A percentile compares a stretch with the other conserved stretches of the same genome.
Evolutionary conservation across 2,888 invertebrate species (phyloP).

Genomic region (Macaria notata): DNA sequence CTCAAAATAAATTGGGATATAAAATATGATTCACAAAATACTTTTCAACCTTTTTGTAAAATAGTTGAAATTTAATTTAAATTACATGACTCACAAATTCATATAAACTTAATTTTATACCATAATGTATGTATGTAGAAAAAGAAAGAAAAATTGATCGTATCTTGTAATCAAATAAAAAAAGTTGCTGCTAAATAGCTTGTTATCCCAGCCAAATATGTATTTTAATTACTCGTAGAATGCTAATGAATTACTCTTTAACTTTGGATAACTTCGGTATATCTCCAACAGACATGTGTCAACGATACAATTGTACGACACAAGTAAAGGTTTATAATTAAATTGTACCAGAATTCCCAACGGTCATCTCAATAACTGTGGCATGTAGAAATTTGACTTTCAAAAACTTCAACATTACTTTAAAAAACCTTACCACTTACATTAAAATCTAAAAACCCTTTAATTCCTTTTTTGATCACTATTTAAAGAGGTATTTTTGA

Average conservation of each 20-base stretch:
- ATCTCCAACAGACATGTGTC: conserved; percentile 39
- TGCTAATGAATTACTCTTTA: conserved; percentile 45
- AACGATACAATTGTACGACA: conserved; percentile 18
- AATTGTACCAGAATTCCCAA: conserved; percentile 44
- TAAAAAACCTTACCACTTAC: conserved; percentile 66
- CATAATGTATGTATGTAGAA: no score
- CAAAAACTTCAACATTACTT: conserved; percentile 71
- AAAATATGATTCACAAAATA: no score
- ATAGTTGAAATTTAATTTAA: no score
- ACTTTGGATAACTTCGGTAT: conserved; percentile 63
- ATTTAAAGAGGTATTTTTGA: conserved; percentile 78
- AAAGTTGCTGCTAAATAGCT: conserved; percentile 2
- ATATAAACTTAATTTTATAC: no score
- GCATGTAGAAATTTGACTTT: conserved; percentile 72
- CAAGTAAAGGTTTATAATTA: conserved; percentile 28
- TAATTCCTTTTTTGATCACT: conserved; percentile 74
- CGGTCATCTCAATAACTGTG: conserved; percentile 43
- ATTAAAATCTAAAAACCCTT: conserved; percentile 71
- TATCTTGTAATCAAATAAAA: no score
- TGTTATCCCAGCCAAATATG: neutral
- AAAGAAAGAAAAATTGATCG: no score
- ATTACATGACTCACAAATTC: no score
- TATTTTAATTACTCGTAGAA: conserved; percentile 3
- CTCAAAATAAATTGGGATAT: no score
- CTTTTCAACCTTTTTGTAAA: no score